Percentiles rank a stretch among this genome's conserved stretches.
These are phyloP conservation scores for Synchiropus splendidus DNA, from an alignment of 2,113 vertebrate species.

Conservation along the genomic window DNA sequence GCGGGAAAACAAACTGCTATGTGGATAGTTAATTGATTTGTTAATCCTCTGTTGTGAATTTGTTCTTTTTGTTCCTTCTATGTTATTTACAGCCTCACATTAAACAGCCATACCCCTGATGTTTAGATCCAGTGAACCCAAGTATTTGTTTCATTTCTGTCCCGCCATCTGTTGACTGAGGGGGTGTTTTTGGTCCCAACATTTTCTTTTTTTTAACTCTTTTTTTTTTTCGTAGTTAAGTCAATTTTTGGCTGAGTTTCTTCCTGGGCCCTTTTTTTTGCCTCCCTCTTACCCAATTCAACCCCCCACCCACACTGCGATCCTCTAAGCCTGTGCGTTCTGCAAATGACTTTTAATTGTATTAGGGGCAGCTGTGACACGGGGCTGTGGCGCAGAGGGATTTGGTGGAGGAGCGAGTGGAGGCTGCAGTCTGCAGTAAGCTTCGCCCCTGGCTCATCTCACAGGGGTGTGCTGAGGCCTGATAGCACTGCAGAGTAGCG, in stretches of 20 bases:
- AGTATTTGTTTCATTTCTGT: constrained; percentile 14
- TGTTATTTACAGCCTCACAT: constrained; percentile 27
- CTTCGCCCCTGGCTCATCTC: constrained; percentile 73
- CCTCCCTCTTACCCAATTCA: constrained; percentile 19
- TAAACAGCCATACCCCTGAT: constrained; percentile 10
- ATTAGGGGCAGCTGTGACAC: constrained; percentile 74
- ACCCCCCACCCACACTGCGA: constrained; percentile 47
- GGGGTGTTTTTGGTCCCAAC: constrained; percentile 19
- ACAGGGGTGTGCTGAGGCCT: constrained; percentile 71
- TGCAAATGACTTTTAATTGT: constrained; percentile 80
- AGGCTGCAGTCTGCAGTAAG: constrained; percentile 66
- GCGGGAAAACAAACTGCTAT: constrained; percentile 17
- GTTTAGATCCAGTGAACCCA: not conserved
- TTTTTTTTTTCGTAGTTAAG: constrained; percentile 1
- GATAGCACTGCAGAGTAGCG: constrained; percentile 66
- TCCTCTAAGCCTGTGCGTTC: constrained; percentile 65
- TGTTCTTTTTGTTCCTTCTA: constrained; percentile 32
- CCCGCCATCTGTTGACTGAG: constrained; percentile 7
- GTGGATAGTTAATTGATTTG: constrained; percentile 28
- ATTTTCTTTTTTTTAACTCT: not conserved
- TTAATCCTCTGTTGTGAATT: constrained; percentile 41
- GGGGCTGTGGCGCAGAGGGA: constrained; percentile 62
- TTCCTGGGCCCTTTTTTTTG: constrained; percentile 16
- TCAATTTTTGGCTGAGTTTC: constrained; percentile 41
- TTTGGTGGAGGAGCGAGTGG: constrained; percentile 61